Percentiles rank a stretch among this genome's conserved stretches.
These are phyloP conservation scores for Madoqua kirkii DNA, from an alignment of 2,113 vertebrate genomes.

Conservation along the genomic window DNA sequence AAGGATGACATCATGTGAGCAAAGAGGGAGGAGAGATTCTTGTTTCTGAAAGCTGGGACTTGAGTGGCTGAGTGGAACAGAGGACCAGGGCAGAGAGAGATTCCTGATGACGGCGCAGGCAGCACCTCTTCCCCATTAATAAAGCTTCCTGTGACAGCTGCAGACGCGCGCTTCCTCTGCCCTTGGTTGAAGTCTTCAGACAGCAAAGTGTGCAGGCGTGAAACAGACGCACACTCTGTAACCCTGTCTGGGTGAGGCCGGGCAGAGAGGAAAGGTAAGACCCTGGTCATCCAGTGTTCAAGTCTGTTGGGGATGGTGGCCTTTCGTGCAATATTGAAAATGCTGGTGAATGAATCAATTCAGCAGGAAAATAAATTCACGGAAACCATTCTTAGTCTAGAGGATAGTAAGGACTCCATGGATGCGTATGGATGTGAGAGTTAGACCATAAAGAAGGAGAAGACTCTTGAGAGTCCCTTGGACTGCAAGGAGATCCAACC, in stretches of 20 bases:
- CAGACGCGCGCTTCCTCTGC: neutral
- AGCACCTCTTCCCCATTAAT: rapidly evolving
- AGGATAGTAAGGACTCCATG: rapidly evolving
- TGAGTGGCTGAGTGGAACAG: rapidly evolving
- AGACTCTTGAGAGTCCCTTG: neutral
- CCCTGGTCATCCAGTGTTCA: rapidly evolving
- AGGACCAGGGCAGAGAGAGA: rapidly evolving
- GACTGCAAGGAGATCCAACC: neutral
- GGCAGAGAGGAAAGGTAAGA: neutral
- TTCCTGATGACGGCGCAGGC: rapidly evolving
- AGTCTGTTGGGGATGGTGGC: rapidly evolving
- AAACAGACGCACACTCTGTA: rapidly evolving
- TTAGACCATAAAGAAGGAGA: neutral
- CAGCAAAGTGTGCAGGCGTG: rapidly evolving
- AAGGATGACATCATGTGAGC: rapidly evolving
- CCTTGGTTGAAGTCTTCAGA: neutral
- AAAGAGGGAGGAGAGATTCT: rapidly evolving
- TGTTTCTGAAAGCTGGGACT: neutral
- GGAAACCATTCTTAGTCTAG: neutral
- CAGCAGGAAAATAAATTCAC: no score
- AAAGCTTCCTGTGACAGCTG: rapidly evolving
- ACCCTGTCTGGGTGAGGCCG: neutral
- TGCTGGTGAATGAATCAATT: neutral
- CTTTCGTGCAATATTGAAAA: no score
- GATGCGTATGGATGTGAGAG: neutral